phyloP scores from a whole-genome alignment of 2,888 invertebrate species.

The Brachypalpus laphriformis region DNA sequence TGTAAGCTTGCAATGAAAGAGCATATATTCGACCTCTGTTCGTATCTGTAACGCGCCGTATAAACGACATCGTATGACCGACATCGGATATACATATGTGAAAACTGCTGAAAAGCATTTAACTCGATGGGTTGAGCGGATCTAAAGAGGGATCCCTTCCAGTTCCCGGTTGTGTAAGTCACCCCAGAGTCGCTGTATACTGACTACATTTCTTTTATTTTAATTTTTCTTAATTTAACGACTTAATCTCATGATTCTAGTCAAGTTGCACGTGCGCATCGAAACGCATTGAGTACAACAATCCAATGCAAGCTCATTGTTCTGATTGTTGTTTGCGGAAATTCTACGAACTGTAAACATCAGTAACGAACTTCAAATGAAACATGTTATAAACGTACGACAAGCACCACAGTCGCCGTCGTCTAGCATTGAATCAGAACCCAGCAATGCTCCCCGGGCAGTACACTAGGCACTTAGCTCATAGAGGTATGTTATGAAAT shows the following conservation, averaged over 20 bases:
- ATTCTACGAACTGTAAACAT: conserved; percentile 47
- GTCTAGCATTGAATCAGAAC: conserved; percentile 14
- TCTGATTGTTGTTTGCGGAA: conserved; percentile 41
- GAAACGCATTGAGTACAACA: background rate
- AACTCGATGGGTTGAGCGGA: too few species aligned
- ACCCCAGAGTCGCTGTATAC: too few species aligned
- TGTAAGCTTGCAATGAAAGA: too few species aligned
- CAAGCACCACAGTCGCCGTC: background rate
- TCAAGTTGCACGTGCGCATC: background rate
- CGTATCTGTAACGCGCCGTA: too few species aligned
- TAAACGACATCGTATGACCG: too few species aligned
- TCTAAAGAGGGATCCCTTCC: too few species aligned
- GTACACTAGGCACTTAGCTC: background rate
- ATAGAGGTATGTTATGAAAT: conserved; percentile 51
- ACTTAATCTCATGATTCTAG: background rate
- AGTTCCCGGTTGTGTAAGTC: too few species aligned
- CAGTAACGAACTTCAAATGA: conserved; percentile 47
- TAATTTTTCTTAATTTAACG: too few species aligned
- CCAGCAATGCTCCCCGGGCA: background rate
- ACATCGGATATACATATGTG: too few species aligned
- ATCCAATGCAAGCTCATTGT: background rate
- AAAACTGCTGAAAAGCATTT: too few species aligned
- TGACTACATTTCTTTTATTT: too few species aligned
- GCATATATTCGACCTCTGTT: too few species aligned
- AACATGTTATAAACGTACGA: conserved; percentile 21